These are phyloP conservation scores for Laticauda laticaudata DNA, from an alignment of 2,113 vertebrate genomes.

Conservation along the genomic window DNA sequence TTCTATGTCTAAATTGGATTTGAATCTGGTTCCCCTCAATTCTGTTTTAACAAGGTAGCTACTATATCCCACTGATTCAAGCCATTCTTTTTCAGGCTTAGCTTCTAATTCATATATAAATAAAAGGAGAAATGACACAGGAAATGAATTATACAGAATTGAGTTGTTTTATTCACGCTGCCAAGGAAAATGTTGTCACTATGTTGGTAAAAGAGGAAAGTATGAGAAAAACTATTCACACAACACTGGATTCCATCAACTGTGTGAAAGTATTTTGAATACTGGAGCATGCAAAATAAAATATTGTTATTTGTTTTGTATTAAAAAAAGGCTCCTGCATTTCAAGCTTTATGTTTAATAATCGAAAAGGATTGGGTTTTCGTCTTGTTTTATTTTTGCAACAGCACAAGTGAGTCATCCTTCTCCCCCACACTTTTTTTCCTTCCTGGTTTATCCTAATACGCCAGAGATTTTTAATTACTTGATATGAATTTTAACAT, in stretches of 20 bases:
- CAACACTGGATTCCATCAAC: background rate
- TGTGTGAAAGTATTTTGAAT: background rate
- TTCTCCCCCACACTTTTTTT: background rate
- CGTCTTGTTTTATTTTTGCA: background rate
- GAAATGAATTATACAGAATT: background rate
- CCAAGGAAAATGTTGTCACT: background rate
- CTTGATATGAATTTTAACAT: background rate
- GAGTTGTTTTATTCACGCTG: background rate
- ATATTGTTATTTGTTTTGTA: background rate
- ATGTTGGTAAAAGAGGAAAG: background rate
- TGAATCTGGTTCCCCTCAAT: background rate
- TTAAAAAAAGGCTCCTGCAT: background rate
- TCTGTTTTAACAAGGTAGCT: background rate
- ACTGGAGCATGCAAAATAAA: background rate
- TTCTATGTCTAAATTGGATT: background rate
- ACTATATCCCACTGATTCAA: background rate
- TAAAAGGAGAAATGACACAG: background rate
- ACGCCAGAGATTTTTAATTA: background rate
- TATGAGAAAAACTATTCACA: background rate
- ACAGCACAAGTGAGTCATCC: background rate
- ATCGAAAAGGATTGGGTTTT: background rate
- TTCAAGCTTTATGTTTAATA: background rate
- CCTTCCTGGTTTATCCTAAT: background rate
- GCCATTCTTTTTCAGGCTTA: background rate
- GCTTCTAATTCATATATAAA: background rate